Evolutionary conservation across 2,113 vertebrate genomes (phyloP), one percentile per base, ranked within the genome.

Genomic region (Ondatra zibethicus): DNA sequence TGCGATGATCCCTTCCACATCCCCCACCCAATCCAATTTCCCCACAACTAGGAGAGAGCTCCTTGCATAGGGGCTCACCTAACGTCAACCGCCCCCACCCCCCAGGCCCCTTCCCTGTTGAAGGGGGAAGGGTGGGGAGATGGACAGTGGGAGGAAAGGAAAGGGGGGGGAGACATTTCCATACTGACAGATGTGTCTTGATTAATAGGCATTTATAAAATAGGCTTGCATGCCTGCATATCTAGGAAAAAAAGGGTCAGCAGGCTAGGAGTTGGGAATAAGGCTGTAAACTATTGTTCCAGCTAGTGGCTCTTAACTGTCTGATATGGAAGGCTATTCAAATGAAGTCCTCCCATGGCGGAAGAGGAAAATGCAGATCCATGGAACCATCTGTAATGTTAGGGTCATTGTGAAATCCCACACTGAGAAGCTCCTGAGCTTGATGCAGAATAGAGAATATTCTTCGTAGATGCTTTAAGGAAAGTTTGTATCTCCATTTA

Each of bases 401-500:
- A 92, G 50, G 29, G 25, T 70, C 47, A 88, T 77, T 92, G 45
- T 95, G 82, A 97, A 96, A 61, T 23, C 50, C 33, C 45, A 86
- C 91, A 82, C 45, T 84, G 68, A 93, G 84, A 89, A 82, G 27
- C 27, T 81, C 19, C 21, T 25, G 72, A 85, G 23, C 82, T 87
- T 93, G 58, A 96, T 68, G 39, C 1, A 45, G 45, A 93, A 95
- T 61, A 66, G 45, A 81, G 29, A 95, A 81, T 12, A 73, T 75
- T 88, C 94, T 87, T 78, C 47, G 88, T 89, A 33, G 3, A 27
- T 61, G 33, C 11, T 19, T 93, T 42, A 88, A 92, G 58, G 76
- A 96, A 96, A 92, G 63, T 65, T 80, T 45, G 4, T 39, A n/a
- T 75, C 75, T 72, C 63, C 31, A 75, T 93, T 96, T 93, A 72